phyloP scores from a whole-genome alignment of 2,888 invertebrate genomes.

The Ormyrus rosae region DNA sequence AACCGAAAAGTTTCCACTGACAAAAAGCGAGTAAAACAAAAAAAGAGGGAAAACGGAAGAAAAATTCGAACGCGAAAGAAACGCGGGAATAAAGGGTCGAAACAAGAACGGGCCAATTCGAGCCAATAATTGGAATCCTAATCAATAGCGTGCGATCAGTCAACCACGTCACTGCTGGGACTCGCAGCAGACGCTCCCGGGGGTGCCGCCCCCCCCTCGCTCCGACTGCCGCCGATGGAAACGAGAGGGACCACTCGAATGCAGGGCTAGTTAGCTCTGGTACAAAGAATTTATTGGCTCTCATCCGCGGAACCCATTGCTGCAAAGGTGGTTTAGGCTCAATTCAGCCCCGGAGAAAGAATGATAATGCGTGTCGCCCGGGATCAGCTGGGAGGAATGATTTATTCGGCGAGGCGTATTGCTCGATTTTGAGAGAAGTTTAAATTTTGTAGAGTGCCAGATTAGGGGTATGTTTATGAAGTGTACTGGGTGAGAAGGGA shows the following conservation, averaged over 20 bases:
- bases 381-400: too few relatives aligned
- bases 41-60: not conserved
- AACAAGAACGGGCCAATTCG: conserved; percentile 62
- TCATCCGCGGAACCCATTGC: conserved; percentile 59
- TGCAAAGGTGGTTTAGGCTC: conserved; percentile 3
- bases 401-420: too few relatives aligned
- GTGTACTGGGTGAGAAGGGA: too few relatives aligned
- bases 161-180: too few relatives aligned
- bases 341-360: conserved; percentile 10
- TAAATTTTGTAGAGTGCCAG: too few relatives aligned
- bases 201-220: not conserved
- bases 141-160: conserved; percentile 70
- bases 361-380: too few relatives aligned
- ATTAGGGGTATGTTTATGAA: too few relatives aligned
- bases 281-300: conserved; percentile 69
- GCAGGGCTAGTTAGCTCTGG: conserved; percentile 21
- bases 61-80: not conserved
- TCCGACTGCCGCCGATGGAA: conserved; percentile 9
- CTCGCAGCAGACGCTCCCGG: too few relatives aligned
- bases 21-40: not conserved
- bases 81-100: conserved; percentile 45
- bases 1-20: not conserved
- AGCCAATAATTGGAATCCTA: conserved; percentile 73
- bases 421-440: too few relatives aligned
- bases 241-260: not conserved